Evolutionary conservation across 2,113 vertebrate genomes (phyloP), one percentile per base, ranked within the genome.

Genomic region (Porphyrio hochstetteri): DNA sequence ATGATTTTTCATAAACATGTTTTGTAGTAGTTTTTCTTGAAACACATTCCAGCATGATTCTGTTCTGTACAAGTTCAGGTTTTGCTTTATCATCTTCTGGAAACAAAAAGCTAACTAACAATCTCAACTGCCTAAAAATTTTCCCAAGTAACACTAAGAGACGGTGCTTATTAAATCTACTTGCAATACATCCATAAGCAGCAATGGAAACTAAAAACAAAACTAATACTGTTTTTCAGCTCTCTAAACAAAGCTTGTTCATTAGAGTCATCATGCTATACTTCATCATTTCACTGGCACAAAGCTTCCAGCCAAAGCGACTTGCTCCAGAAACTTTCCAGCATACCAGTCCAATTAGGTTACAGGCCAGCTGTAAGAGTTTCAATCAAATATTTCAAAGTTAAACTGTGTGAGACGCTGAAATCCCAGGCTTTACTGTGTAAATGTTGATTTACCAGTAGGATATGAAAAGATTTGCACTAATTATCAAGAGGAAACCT

Each of bases 291-390:
- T 86, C 90, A 52, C 60, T 57, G 88, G 93, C 94, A 95, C 92
- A 94, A 88, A 92, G 90, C 87, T 93, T 2, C 1, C 19, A 92
- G 85, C 94, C 93, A 91, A 50, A 91, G 85, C 5, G 0, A 93
- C 93, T 96, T 90, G 93, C 81, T 95, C 90, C 90, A 93, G 93
- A 83, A 96, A 90, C 90, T 96, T 96, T 93, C 94, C 94, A 92
- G 35, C 88, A 93, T 55, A 76, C 75, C 94, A 96, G 85, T 83
- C 90, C 94, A 96, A 93, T 95, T 96, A 92, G 85, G 88, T 96
- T 96, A 59, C 93, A 90, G 90, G 94, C 95, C 96, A 97, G 93
- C 90, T 94, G 63, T 59, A 96, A 80, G 40, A 74, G 55, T 82
- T 95, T 94, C 94, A 78, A 35, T 40, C 82, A 90, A 88, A 90